Evolutionary conservation across 2,797 vertebrate species (phyloP), one percentile per base, ranked within the genome.

Genomic region (Gila robusta): DNA sequence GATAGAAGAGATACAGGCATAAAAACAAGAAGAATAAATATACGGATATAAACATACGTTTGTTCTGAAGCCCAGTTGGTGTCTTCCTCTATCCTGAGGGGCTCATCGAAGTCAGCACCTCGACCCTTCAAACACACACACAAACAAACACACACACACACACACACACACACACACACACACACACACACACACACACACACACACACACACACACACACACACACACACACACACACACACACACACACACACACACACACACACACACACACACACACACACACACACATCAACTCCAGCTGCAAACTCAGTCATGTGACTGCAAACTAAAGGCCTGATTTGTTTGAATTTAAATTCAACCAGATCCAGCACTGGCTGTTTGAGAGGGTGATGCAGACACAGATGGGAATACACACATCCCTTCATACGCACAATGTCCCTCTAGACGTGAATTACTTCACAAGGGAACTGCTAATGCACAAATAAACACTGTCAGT

Each of bases 21-120:
- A 44, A 44, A 76, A 23, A 41, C 35, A 41, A 11, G n/a, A 44
- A 47, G 49, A 76, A 62, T 35, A 17, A 37, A 70, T 59, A 35
- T 49, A 52, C 17, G 1, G 23, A 28, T 66, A 3, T 4, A 79
- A 66, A 96, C 97, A 94, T 89, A 98, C 97, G 92, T 92, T 87
- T 94, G 95, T 19, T 96, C 94, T 0, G 94, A 82, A 19, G 91
- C 92, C 97, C 98, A 98, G 90, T 94, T 95, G 0, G 92, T 23
- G 59, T 98, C 97, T 93, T 99, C 97, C 90, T 98, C 97, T 96
- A 98, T 99, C 93, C 97, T 96, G 86, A 99, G 87, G 0, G 97
- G 95, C 86, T 99, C 98, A 89, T 98, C 96, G 84, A 96, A 97
- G 88, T 96, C 96, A 28, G 93, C 94, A 78, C 94, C 89, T 82